Base-by-base conservation (phyloP, 1,140 invertebrate genomes). In the Drosophila nebulosa region DNA sequence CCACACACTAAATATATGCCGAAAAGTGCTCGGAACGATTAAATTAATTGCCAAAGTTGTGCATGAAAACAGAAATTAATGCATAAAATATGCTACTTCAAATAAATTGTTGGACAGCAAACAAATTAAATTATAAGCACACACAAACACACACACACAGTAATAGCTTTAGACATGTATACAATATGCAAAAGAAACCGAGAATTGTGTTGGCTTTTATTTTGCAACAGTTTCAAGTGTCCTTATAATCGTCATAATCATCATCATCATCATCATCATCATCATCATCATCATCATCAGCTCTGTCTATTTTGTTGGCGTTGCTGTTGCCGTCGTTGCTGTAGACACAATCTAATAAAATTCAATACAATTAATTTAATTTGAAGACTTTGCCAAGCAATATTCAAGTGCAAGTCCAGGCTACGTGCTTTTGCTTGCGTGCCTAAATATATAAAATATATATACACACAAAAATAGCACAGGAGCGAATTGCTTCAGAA, bases 361-460 rank as follows among this genome's bases (percentile, higher is more conserved):
- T 81, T 78, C 78, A 78, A 81, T 88, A 75, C 78, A 88, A 88
- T 88, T 86, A 86, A 86, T 81, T 86, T 86, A 71, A 88, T 88
- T 86, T 88, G 46, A 30, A 69, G 66, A 65, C 68, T 64, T 71
- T 64, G 78, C 74, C 51, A 42, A 61, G 62, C 69, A 77, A 80
- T 46, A 78, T 72, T 85, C 81, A 86, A 86, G 78, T 81, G 83
- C 74, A 75, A 50, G 26, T 22, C 55, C 42, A 12, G 39, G 36
- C 42, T 68, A 83, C 79, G 79, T 81, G 81, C 70, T 46, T n/a
- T n/a, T 67, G 72, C 51, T 46, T 67, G 76, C 51, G 79, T 52
- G 69, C 66, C 62, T 75, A 75, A 75, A 64, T 74, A 74, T 74
- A 50, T 67, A 18, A 22, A 12, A 22, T 56, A 36, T 61, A 56